Base-by-base conservation (phyloP, 2,113 vertebrate genomes). In the Prolemur simus region DNA sequence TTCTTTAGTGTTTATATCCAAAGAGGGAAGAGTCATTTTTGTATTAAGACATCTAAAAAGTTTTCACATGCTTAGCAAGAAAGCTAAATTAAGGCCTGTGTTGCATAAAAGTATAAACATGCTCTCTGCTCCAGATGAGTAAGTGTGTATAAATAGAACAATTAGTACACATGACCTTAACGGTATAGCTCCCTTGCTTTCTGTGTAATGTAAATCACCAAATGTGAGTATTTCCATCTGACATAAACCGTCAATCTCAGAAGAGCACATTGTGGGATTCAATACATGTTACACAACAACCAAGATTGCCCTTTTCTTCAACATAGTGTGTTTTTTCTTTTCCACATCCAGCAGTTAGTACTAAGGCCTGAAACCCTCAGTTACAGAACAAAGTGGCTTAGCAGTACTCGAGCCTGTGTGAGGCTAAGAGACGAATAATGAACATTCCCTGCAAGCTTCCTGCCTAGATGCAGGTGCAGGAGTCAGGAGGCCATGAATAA, bases 391-490 rank as follows among this genome's bases (percentile, higher is more conserved):
- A 98, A 98, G 97, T 98, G 87, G 81, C 96, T 98, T 97, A 98
- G 97, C 96, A 97, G 98, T 97, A 97, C 97, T 95, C 5, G 56
- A 97, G 97, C 95, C 97, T 95, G 92, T 94, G 86, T 97, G 98
- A 97, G 96, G 97, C 97, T 96, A 84, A 85, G 92, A 95, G 98
- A 98, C 98, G 97, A 97, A 97, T 98, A 97, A 98, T 98, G 98
- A 98, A 96, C 95, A 54, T 96, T 98, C 93, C 97, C 97, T 8
- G 1, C 94, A 96, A 98, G 98, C 98, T 98, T 98, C 98, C 98
- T 98, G 98, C 98, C 97, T 98, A 6, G 6, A 96, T 98, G 98
- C 98, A 99, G 98, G 98, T 99, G 98, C 98, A 98, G 97, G 96
- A 98, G 98, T 98, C 98, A 96, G 98, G 97, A 98, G 97, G 4